phyloP scores from a whole-genome alignment of 2,888 invertebrate genomes.

The Acrobasis suavella region DNA sequence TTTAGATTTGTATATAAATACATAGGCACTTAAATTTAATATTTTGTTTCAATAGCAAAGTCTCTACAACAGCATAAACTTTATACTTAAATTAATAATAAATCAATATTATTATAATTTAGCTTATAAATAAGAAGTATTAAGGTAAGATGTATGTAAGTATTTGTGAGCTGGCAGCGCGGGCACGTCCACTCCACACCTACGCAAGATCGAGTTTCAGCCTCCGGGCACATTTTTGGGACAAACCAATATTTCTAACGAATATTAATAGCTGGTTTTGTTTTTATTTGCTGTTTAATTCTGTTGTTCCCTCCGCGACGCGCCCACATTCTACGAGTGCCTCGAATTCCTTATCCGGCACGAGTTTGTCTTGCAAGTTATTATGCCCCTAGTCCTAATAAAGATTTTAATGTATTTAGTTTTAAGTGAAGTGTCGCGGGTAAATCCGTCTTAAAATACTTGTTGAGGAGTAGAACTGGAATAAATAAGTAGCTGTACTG shows the following conservation, averaged over 20 bases:
- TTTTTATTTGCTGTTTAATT: constrained; percentile 67
- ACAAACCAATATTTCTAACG: constrained; percentile 82
- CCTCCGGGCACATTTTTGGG: constrained; percentile 79
- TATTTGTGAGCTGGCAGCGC: constrained; percentile 29
- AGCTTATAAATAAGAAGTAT: constrained; percentile 52
- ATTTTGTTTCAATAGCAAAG: neutral
- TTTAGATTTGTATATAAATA: too few species aligned
- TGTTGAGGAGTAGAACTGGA: too few species aligned
- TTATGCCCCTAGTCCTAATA: neutral
- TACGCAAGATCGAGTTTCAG: constrained; percentile 73
- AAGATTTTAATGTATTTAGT: too few species aligned
- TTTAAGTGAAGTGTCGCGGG: too few species aligned
- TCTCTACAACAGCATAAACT: neutral
- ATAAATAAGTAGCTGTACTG: too few species aligned
- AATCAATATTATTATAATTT: constrained; percentile 61
- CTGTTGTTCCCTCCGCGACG: constrained; percentile 53
- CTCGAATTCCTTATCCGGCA: constrained; percentile 46
- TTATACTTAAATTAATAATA: constrained; percentile 30
- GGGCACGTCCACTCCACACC: constrained; percentile 69
- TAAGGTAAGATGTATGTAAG: constrained; percentile 51
- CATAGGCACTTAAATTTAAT: too few species aligned
- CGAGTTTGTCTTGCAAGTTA: constrained; percentile 14
- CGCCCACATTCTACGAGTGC: constrained; percentile 62
- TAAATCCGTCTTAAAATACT: too few species aligned
- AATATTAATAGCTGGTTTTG: constrained; percentile 78